A percentile compares a stretch with the other conserved stretches of the same genome.
Evolutionary conservation across 2,113 vertebrate genomes (phyloP).

Genomic region (Crotophaga sulcirostris): DNA sequence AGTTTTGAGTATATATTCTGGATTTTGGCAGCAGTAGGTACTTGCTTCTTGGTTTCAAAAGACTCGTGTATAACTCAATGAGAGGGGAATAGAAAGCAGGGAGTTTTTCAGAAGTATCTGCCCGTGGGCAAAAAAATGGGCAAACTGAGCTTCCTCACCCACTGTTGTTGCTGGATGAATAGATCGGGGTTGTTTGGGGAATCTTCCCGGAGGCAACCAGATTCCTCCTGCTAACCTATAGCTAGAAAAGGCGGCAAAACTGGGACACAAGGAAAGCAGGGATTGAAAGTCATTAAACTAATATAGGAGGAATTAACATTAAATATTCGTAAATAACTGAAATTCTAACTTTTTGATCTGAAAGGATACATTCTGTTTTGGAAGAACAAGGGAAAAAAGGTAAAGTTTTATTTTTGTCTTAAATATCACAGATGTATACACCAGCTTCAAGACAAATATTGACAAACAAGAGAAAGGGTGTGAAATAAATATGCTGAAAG

Average conservation of each 20-base stretch:
- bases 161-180: rapidly evolving
- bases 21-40: background rate
- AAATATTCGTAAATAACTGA: background rate
- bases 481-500: background rate
- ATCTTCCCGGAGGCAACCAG: background rate
- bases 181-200: background rate
- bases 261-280: background rate
- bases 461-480: background rate
- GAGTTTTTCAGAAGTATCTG: background rate
- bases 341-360: background rate
- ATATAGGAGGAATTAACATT: background rate
- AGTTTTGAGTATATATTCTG: background rate
- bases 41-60: background rate
- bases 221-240: background rate
- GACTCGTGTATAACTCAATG: background rate
- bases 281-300: background rate
- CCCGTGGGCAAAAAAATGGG: too few species aligned
- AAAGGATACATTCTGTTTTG: background rate
- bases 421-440: background rate
- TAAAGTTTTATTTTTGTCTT: background rate
- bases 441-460: background rate
- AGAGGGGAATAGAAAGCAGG: background rate
- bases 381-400: background rate
- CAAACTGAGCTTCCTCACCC: background rate
- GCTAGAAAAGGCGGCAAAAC: background rate